A percentile compares a stretch with the other conserved stretches of the same genome.
Evolutionary conservation across 2,113 vertebrate genomes (phyloP).

Genomic region (Acrocephalus arundinaceus): DNA sequence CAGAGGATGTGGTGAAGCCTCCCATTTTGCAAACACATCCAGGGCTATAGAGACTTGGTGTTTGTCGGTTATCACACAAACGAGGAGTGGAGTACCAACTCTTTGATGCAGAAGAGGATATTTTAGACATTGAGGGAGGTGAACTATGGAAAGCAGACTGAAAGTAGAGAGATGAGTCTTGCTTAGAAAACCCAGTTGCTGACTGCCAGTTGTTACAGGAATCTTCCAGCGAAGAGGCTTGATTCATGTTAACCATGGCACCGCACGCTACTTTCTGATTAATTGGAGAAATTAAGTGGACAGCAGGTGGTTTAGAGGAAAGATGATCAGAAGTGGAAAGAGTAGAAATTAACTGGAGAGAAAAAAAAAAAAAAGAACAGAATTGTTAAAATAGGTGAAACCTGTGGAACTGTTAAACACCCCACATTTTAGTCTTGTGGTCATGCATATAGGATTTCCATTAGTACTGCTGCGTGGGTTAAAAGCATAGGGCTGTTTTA

Average conservation of each 20-base stretch:
- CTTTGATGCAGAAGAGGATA: background rate
- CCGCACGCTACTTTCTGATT: slow-evolving; percentile 66
- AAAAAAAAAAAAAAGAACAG: slow-evolving; percentile 68
- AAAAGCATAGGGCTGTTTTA: background rate
- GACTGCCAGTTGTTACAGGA: slow-evolving; percentile 63
- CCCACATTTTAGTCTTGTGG: background rate
- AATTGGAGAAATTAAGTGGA: slow-evolving; percentile 76
- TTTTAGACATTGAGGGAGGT: slow-evolving; percentile 24
- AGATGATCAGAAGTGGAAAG: slow-evolving; percentile 75
- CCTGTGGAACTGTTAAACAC: slow-evolving; percentile 16
- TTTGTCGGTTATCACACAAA: background rate
- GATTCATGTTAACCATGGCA: slow-evolving; percentile 43
- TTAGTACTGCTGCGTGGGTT: slow-evolving; percentile 2
- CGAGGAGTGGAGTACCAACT: slow-evolving; percentile 9
- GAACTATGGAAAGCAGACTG: slow-evolving; percentile 54
- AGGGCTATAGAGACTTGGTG: background rate
- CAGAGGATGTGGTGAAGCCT: background rate
- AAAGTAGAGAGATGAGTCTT: slow-evolving; percentile 68
- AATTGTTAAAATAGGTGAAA: slow-evolving; percentile 61
- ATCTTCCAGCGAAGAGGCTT: slow-evolving; percentile 70
- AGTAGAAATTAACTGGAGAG: slow-evolving; percentile 77
- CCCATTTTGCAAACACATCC: background rate
- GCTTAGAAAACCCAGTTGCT: slow-evolving; percentile 49
- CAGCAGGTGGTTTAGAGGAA: slow-evolving; percentile 75
- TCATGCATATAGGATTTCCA: background rate